Conservation (phyloP, 2,888 invertebrate genomes). For the Seira sanloemensis region DNA sequence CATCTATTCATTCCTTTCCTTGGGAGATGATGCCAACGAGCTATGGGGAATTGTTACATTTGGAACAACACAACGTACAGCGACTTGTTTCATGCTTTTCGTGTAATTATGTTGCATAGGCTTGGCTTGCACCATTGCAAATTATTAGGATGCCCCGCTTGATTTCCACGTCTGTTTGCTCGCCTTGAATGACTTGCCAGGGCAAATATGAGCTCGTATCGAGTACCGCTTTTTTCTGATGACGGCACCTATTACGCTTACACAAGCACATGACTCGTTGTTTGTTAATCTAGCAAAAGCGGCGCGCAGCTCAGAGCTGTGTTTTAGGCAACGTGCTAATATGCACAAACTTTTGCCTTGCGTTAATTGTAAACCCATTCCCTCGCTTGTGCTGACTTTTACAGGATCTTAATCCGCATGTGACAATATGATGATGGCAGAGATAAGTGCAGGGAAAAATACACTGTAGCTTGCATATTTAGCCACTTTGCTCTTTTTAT, state of each 20-base stretch:
- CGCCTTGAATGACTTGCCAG: not conserved
- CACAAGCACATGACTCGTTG: not conserved
- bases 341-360: no score
- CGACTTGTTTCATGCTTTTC: not conserved
- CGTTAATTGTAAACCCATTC: no score
- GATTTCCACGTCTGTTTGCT: conserved; percentile 5
- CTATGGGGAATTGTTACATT: not conserved
- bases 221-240: no score
- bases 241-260: not conserved
- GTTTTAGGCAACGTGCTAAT: no score
- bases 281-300: no score
- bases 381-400: not conserved
- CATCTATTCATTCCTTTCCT: conserved; percentile 13
- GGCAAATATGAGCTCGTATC: no score
- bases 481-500: not conserved
- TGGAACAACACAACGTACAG: not conserved
- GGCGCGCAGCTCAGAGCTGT: no score
- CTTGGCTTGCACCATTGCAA: not conserved
- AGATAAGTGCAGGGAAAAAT: not conserved
- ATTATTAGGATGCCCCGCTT: conserved; percentile 4
- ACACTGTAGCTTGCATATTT: not conserved
- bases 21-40: not conserved
- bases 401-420: not conserved
- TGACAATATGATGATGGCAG: not conserved
- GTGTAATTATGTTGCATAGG: conserved; percentile 1